Percentiles rank a stretch among this genome's conserved stretches.
These are phyloP conservation scores for Crotalus tigris DNA, from an alignment of 2,113 vertebrate species.

Conservation along the genomic window DNA sequence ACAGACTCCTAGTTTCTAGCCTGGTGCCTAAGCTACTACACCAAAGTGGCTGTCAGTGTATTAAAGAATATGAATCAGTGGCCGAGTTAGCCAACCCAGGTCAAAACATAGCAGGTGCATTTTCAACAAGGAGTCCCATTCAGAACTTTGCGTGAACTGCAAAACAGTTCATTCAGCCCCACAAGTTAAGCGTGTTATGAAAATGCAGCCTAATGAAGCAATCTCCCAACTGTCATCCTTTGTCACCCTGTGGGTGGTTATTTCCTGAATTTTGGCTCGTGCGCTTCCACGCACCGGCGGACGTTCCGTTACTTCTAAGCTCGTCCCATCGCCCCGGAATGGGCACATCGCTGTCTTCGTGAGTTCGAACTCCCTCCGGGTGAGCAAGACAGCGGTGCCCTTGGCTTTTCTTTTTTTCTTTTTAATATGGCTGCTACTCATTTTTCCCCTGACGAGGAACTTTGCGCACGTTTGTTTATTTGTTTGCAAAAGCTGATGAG, in stretches of 20 bases:
- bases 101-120: neutral
- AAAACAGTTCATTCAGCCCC: neutral
- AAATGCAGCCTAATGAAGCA: neutral
- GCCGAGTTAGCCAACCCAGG: neutral
- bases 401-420: neutral
- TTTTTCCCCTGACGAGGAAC: neutral
- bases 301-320: neutral
- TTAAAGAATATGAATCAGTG: neutral
- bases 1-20: neutral
- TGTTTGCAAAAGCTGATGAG: neutral
- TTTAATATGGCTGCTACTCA: neutral
- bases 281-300: neutral
- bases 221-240: neutral
- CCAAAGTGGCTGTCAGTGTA: neutral
- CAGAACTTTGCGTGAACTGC: neutral
- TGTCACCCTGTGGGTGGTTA: neutral
- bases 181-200: neutral
- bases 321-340: neutral
- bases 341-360: neutral
- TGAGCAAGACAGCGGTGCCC: neutral
- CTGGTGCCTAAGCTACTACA: neutral
- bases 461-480: neutral
- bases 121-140: neutral
- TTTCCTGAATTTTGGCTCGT: neutral
- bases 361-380: neutral